Evolutionary conservation across 2,888 invertebrate species (phyloP).

Genomic region (Lamellibrachia columna): DNA sequence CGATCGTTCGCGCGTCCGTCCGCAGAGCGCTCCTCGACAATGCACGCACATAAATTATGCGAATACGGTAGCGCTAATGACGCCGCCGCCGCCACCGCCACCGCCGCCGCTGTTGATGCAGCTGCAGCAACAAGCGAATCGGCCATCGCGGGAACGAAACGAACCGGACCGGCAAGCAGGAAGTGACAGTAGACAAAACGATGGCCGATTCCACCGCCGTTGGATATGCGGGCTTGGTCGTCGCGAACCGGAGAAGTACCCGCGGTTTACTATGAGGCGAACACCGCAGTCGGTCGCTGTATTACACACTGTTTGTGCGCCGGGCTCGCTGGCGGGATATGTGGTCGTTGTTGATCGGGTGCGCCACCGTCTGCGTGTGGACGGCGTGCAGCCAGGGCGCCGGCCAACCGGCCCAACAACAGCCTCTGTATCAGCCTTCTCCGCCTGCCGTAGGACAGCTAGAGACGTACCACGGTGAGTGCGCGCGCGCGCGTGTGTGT

Average conservation of each 20-base stretch:
- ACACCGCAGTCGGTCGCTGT: neutral
- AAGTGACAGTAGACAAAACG: neutral
- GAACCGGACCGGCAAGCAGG: neutral
- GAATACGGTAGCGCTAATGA: constrained; percentile 10
- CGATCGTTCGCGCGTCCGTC: constrained; percentile 2
- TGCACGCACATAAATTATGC: constrained; percentile 3
- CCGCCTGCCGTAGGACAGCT: neutral
- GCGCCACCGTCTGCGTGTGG: neutral
- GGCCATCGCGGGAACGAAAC: constrained; percentile 12
- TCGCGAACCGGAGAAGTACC: neutral
- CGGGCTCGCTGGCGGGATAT: neutral
- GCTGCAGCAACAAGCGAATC: neutral
- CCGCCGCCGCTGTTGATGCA: neutral
- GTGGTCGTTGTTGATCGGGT: neutral
- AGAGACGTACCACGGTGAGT: neutral
- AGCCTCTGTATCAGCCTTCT: neutral
- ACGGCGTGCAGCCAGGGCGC: neutral
- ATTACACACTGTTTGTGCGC: neutral
- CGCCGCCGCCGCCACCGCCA: neutral
- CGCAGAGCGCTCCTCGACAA: neutral
- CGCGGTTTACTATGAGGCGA: neutral
- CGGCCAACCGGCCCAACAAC: neutral
- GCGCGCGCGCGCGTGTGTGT: neutral
- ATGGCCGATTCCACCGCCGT: neutral
- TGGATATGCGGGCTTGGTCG: neutral